phyloP scores from a whole-genome alignment of 2,113 vertebrate genomes.

The Scomber scombrus region DNA sequence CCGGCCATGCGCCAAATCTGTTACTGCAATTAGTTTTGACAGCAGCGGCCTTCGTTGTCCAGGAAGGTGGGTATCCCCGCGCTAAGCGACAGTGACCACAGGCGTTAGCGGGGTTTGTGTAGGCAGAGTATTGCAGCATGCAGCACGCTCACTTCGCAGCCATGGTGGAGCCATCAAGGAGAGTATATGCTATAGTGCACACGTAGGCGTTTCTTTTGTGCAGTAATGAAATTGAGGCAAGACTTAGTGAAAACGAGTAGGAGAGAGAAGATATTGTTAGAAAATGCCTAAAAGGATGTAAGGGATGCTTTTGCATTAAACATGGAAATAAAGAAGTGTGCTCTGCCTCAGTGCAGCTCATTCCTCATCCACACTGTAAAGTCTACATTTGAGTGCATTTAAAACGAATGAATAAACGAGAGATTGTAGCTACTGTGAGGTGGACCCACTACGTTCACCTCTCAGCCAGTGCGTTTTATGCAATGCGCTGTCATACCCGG shows the following conservation, averaged over 20 bases:
- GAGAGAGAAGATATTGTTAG: constrained; percentile 10
- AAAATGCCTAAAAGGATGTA: constrained; percentile 7
- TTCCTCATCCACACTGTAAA: neutral
- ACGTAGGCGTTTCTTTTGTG: constrained; percentile 66
- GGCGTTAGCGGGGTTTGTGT: constrained; percentile 33
- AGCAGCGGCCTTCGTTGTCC: constrained; percentile 42
- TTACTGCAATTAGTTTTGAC: constrained; percentile 59
- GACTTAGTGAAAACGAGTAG: constrained; percentile 48
- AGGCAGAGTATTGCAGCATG: constrained; percentile 30
- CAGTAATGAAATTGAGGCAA: constrained; percentile 61
- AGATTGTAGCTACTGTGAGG: neutral
- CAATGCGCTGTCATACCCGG: constrained; percentile 31
- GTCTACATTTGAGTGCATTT: constrained; percentile 3
- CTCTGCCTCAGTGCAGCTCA: neutral
- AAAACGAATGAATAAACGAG: constrained; percentile 4
- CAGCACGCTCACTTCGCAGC: constrained; percentile 5
- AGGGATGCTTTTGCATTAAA: constrained; percentile 26
- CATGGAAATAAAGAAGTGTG: neutral
- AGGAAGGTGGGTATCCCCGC: constrained; percentile 35
- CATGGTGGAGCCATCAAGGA: constrained; percentile 39
- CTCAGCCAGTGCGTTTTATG: neutral
- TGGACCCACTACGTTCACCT: neutral
- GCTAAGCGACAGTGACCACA: constrained; percentile 45
- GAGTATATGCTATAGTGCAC: constrained; percentile 43
- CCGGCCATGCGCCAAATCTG: constrained; percentile 45